Evolutionary conservation across 2,113 vertebrate species (phyloP).

Genomic region (Petrocephalus zakoni): DNA sequence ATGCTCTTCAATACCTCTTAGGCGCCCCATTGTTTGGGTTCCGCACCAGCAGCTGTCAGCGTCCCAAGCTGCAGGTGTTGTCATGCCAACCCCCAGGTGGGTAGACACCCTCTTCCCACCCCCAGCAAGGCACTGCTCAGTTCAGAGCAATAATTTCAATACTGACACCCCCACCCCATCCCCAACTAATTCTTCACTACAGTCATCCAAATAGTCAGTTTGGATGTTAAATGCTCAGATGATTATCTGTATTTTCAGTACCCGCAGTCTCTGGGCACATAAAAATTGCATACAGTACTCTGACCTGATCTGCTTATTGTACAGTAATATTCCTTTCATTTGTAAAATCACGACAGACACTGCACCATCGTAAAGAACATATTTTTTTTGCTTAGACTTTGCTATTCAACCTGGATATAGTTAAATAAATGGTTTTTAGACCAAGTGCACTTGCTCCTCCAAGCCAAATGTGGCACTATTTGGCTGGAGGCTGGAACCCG

Average conservation of each 20-base stretch:
- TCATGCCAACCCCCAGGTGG: not conserved
- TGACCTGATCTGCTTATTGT: not conserved
- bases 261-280: not conserved
- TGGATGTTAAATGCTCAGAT: not conserved
- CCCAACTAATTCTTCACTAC: not conserved
- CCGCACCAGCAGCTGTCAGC: not conserved
- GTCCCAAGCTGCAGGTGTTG: not conserved
- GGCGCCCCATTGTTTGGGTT: not conserved
- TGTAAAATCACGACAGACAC: not conserved
- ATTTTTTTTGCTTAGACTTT: not conserved
- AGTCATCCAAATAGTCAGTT: not conserved
- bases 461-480: constrained; percentile 77
- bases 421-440: constrained; percentile 53
- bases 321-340: not conserved
- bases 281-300: constrained; percentile 8
- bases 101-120: not conserved
- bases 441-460: constrained; percentile 86
- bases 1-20: not conserved
- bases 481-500: constrained; percentile 68
- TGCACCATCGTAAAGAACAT: not conserved
- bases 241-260: not conserved
- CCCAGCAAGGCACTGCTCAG: constrained; percentile 14
- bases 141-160: not conserved
- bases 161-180: not conserved
- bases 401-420: not conserved